Conservation (phyloP, 1,140 invertebrate genomes). For the Diorhabda elongata region DNA sequence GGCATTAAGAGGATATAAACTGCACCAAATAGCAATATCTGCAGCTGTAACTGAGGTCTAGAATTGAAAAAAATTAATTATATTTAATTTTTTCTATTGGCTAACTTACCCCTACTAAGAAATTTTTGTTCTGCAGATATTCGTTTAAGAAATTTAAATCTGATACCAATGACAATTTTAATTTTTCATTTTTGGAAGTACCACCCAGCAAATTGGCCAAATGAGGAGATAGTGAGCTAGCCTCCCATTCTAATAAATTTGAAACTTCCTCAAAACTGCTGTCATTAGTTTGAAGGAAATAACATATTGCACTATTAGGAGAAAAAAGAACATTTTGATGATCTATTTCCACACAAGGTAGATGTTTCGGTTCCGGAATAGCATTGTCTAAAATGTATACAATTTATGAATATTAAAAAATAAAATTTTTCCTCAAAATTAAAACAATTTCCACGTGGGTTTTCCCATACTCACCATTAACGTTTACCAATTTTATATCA, state of each 20-base stretch:
- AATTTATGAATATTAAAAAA: not conserved
- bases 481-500: conserved; percentile 51
- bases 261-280: conserved; percentile 49
- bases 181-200: conserved; percentile 50
- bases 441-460: conserved; percentile 16
- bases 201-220: conserved; percentile 48
- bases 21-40: conserved; percentile 64
- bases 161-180: conserved; percentile 48
- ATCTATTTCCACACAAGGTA: conserved; percentile 53
- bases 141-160: conserved; percentile 50
- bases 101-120: conserved; percentile 30
- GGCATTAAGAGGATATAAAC: conserved; percentile 56
- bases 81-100: not conserved
- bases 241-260: conserved; percentile 74
- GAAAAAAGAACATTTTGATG: conserved; percentile 53
- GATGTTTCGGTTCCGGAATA: conserved; percentile 43
- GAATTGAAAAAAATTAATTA: conserved; percentile 25
- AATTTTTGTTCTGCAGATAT: conserved; percentile 23
- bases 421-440: not conserved
- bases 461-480: conserved; percentile 52
- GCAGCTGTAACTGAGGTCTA: conserved; percentile 54
- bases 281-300: conserved; percentile 47
- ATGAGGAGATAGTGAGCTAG: conserved; percentile 60
- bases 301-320: conserved; percentile 54
- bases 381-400: conserved; percentile 33